phyloP scores from a whole-genome alignment of 2,113 vertebrate species.

The Sinosuthora webbiana region DNA sequence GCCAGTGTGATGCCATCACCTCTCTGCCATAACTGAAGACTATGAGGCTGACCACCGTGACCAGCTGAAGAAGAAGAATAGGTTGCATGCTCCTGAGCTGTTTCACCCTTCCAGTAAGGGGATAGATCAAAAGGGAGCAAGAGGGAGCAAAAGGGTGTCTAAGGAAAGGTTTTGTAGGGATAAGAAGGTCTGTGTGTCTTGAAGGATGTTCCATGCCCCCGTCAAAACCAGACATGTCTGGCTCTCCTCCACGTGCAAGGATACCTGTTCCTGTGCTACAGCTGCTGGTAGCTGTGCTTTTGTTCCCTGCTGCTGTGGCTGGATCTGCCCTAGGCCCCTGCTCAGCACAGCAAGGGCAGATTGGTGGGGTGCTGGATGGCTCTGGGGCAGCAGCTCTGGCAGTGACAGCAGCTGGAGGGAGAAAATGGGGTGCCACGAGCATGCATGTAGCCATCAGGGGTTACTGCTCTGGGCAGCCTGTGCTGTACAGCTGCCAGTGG shows the following conservation, averaged over 20 bases:
- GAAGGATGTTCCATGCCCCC: not conserved
- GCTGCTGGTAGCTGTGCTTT: not conserved
- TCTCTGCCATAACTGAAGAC: not conserved
- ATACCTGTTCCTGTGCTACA: not conserved
- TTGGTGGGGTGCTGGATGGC: rapidly evolving
- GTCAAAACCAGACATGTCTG: not conserved
- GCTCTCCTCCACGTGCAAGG: not conserved
- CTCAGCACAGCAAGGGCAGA: not conserved
- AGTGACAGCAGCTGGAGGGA: not conserved
- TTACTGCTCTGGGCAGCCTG: not conserved
- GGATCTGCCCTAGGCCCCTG: not conserved
- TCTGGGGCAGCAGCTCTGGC: not conserved
- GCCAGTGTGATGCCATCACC: not conserved
- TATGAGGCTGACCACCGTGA: rapidly evolving
- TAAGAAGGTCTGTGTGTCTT: not conserved
- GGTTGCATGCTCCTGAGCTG: not conserved
- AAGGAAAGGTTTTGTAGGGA: not conserved
- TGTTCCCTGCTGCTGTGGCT: not conserved
- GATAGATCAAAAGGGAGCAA: not conserved
- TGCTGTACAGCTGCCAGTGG: rapidly evolving
- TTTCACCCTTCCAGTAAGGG: not conserved
- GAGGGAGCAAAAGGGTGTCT: rapidly evolving
- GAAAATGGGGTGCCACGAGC: not conserved
- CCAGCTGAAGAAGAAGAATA: rapidly evolving
- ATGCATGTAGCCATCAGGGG: rapidly evolving